These are phyloP conservation scores for Gallinago stenura DNA, from an alignment of 2,797 vertebrate genomes.

Conservation along the genomic window DNA sequence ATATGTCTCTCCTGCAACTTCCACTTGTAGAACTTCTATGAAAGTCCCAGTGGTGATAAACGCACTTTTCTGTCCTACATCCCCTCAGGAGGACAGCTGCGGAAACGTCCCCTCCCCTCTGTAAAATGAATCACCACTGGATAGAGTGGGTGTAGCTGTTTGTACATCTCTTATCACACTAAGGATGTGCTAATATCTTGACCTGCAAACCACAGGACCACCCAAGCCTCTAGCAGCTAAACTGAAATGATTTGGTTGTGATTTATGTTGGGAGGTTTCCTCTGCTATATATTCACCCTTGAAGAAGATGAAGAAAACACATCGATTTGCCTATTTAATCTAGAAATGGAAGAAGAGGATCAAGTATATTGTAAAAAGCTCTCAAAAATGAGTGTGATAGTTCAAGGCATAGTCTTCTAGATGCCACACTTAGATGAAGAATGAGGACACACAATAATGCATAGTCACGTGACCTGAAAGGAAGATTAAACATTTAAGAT, in stretches of 20 bases:
- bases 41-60: neutral
- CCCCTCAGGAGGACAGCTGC: neutral
- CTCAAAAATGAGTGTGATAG: neutral
- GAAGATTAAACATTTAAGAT: neutral
- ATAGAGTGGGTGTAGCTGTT: neutral
- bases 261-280: slow-evolving; percentile 41
- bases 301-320: neutral
- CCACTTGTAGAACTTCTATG: neutral
- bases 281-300: neutral
- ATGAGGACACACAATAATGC: neutral
- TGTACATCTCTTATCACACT: slow-evolving; percentile 44
- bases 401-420: neutral
- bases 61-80: neutral
- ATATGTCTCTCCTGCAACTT: neutral
- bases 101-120: slow-evolving; percentile 19
- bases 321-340: neutral
- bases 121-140: neutral
- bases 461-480: neutral
- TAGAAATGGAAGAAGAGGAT: neutral
- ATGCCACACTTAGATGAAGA: neutral
- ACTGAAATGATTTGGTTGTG: neutral
- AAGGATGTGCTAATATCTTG: slow-evolving; percentile 61
- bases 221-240: slow-evolving; percentile 13
- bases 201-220: slow-evolving; percentile 42
- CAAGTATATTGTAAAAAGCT: neutral